Percentiles rank a stretch among this genome's conserved stretches.
phyloP scores from a whole-genome alignment of 2,888 invertebrate species.

The Meliscaeva auricollis region DNA sequence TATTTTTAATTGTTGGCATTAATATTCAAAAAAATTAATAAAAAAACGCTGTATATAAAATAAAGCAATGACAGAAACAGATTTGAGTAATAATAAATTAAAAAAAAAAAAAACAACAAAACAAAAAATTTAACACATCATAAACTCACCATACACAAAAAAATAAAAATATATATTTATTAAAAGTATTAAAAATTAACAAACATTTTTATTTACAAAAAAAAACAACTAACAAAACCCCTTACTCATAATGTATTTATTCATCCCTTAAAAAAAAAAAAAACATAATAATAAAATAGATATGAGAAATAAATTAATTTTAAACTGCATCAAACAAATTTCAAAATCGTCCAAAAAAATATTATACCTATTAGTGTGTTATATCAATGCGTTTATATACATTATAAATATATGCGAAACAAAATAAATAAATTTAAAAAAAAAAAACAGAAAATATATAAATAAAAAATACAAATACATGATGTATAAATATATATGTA shows the following conservation, averaged over 20 bases:
- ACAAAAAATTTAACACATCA: slow-evolving; percentile 12
- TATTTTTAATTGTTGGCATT: slow-evolving; percentile 18
- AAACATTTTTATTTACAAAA: slow-evolving; percentile 68
- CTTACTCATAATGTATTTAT: slow-evolving; percentile 70
- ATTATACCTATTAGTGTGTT: slow-evolving; percentile 73
- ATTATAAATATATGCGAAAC: slow-evolving; percentile 21
- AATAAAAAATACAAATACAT: slow-evolving; percentile 52
- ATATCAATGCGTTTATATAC: slow-evolving; percentile 63
- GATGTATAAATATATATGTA: slow-evolving; percentile 63
- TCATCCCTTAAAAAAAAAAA: slow-evolving; percentile 53
- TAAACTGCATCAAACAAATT: slow-evolving; percentile 72
- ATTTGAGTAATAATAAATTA: slow-evolving; percentile 47
- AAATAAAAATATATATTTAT: slow-evolving; percentile 46
- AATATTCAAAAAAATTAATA: not conserved
- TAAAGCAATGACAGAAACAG: slow-evolving; percentile 55
- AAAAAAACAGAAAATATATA: slow-evolving; percentile 24
- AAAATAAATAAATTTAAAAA: slow-evolving; percentile 46
- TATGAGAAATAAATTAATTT: slow-evolving; percentile 23
- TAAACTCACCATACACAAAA: slow-evolving; percentile 46
- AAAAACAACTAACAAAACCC: slow-evolving; percentile 32
- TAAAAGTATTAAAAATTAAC: slow-evolving; percentile 41
- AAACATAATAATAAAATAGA: slow-evolving; percentile 21
- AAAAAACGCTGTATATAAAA: slow-evolving; percentile 61
- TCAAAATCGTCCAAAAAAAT: slow-evolving; percentile 73
- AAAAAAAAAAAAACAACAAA: slow-evolving; percentile 34